Evolutionary conservation across 2,888 invertebrate genomes (phyloP), one percentile per base, ranked within the genome.

Genomic region (Microctonus brassicae): DNA sequence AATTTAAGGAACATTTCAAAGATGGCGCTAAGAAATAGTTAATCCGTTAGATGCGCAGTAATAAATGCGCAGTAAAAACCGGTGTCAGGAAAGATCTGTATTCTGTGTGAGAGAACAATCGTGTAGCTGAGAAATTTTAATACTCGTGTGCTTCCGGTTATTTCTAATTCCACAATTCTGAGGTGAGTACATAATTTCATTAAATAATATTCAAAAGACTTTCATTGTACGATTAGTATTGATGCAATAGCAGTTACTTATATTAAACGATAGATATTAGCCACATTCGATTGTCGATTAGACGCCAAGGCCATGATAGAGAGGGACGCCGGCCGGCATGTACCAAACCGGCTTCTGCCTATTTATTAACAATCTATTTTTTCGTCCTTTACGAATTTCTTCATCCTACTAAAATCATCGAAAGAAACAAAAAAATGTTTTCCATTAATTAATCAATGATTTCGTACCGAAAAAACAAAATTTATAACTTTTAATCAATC

Each of bases 311-410:
- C 57, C 47, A 39, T 22, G 39, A 29, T 57, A n/a, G n/a, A n/a
- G n/a, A 57, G 63, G 57, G 70, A 70, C 70, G 70, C 70, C 70
- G 70, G 70, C 70, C 70, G 70, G 70, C 39, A n/a, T 58, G 29
- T 29, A n/a, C n/a, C n/a, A n/a, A n/a, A 39, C 64, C 70, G 52
- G 33, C 60, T 68, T 39, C 65, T 69, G 52, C 24, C 33, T 22
- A 11, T 60, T 17, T 24, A 33, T 60, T 20, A n/a, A 33, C n/a
- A 29, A 5, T 61, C 61, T 24, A 36, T n/a, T 22, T 29, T 7
- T 34, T 6, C 33, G 1, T 17, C 26, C 34, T 34, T 34, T 22
- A 9, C 22, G 6, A 10, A 52, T 11, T 61, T 36, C 10, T 22
- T 17, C 5, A 36, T 26, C n/a, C n/a, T 11, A n/a, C n/a, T 39